These are phyloP conservation scores for Mionectes macconnelli DNA, from an alignment of 2,113 vertebrate genomes.

Conservation along the genomic window DNA sequence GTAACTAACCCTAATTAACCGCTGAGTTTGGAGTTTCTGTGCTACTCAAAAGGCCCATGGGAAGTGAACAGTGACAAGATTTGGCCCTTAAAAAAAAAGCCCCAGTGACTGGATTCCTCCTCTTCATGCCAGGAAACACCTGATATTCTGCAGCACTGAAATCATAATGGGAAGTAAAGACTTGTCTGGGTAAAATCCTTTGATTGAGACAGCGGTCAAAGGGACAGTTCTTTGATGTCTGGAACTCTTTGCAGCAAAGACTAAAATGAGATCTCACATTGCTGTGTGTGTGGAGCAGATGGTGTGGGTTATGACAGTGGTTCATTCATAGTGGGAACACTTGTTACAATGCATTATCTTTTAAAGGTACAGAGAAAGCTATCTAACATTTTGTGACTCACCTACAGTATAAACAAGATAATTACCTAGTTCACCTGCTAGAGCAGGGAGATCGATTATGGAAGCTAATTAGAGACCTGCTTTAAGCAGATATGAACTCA, in stretches of 20 bases:
- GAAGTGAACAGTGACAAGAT: slow-evolving; percentile 22
- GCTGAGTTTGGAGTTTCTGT: not conserved
- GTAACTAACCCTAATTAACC: slow-evolving; percentile 48
- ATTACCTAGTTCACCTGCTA: slow-evolving; percentile 70
- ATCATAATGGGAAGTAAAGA: not conserved
- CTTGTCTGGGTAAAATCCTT: slow-evolving; percentile 18
- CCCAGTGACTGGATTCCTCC: not conserved
- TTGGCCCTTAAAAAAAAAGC: slow-evolving; percentile 11
- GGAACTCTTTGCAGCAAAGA: slow-evolving; percentile 52
- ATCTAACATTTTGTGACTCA: slow-evolving; percentile 66
- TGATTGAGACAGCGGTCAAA: slow-evolving; percentile 49
- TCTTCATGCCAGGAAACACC: slow-evolving; percentile 1
- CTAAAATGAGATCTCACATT: slow-evolving; percentile 8
- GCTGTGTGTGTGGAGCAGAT: slow-evolving; percentile 6
- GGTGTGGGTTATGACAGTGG: slow-evolving; percentile 46
- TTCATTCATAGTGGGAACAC: slow-evolving; percentile 47
- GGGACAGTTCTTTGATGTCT: slow-evolving; percentile 55
- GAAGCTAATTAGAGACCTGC: slow-evolving; percentile 75
- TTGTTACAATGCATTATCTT: slow-evolving; percentile 61
- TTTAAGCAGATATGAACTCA: slow-evolving; percentile 67
- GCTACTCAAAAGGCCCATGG: slow-evolving; percentile 30
- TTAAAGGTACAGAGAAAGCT: slow-evolving; percentile 55
- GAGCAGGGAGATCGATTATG: slow-evolving; percentile 70
- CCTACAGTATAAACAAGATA: slow-evolving; percentile 70
- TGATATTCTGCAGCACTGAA: slow-evolving; percentile 17